A percentile compares a stretch with the other conserved stretches of the same genome.
Evolutionary conservation across 1,140 invertebrate species (phyloP).

Genomic region (Globodera ellingtonae): DNA sequence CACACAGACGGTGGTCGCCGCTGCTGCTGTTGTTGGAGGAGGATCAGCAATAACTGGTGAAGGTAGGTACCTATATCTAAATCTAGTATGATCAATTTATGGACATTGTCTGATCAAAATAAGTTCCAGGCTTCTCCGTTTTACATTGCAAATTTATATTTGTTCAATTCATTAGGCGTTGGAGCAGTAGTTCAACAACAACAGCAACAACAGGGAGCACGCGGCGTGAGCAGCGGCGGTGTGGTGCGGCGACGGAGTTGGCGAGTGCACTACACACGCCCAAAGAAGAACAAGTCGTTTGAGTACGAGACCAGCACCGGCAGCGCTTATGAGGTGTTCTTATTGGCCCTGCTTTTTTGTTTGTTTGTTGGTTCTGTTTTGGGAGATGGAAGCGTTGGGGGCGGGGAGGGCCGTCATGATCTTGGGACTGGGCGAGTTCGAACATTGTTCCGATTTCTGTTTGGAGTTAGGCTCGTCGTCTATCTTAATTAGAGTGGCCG

Average conservation of each 20-base stretch:
- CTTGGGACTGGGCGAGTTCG: background rate
- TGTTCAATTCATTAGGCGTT: too few relatives aligned
- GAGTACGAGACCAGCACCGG: constrained; percentile 73
- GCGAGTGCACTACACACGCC: constrained; percentile 49
- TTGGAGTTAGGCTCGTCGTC: background rate
- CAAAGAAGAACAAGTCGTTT: constrained; percentile 48
- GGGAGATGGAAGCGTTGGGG: too few relatives aligned
- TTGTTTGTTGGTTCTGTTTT: too few relatives aligned
- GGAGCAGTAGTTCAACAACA: background rate
- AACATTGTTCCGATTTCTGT: background rate
- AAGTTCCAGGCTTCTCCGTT: too few relatives aligned
- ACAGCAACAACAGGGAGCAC: constrained; percentile 17
- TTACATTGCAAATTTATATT: too few relatives aligned
- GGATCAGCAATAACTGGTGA: background rate
- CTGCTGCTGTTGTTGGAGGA: constrained; percentile 12
- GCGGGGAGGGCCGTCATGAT: background rate
- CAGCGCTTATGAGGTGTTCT: constrained; percentile 26
- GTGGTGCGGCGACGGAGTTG: constrained; percentile 50
- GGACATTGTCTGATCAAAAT: too few relatives aligned
- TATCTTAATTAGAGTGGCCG: background rate
- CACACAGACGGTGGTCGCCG: constrained; percentile 22
- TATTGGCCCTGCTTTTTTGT: background rate
- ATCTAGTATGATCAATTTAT: too few relatives aligned
- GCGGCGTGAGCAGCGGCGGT: constrained; percentile 35
- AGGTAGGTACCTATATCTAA: background rate